Evolutionary conservation across 2,797 vertebrate genomes (phyloP), one percentile per base, ranked within the genome.

Genomic region (Bradypodion pumilum): DNA sequence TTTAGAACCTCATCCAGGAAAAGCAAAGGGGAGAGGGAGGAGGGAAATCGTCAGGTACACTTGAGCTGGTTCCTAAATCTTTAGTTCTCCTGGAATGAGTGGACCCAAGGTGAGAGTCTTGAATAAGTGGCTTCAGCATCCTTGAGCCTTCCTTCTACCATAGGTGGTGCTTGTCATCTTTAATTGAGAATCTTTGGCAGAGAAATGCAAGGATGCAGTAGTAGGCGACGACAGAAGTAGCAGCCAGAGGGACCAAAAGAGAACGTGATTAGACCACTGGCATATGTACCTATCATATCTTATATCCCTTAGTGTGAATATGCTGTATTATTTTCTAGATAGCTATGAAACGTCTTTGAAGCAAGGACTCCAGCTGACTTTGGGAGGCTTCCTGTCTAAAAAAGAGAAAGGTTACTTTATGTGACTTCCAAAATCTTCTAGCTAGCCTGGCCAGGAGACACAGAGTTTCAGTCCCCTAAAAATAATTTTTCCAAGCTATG

Each of bases 121-220:
- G 8, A 35, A 62, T 63, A 19, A 56, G 42, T 74, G 49, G 62
- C 68, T 4, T 0, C 42, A 10, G 42, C 25, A 60, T 69, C n/a
- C 0, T 0, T 62, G 15, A 7, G 23, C 60, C 32, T 37, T 66
- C 37, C 32, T 76, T 49, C 72, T 40, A 37, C 63, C 7, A 29
- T 86, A 44, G 56, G 63, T 56, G 65, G 15, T 40, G 21, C 65
- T 70, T 84, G 81, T 65, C 86, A 76, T 62, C 35, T 80, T 80
- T 75, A 80, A 76, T 75, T 70, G 65, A 70, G 77, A 80, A 29
- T 69, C 46, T n/a, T 63, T 75, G 12, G 40, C 37, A 56, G 32
- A 16, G 52, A 37, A 46, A 44, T 15, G 2, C 9, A 13, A 25
- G 44, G 37, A 29, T 46, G 29, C 25, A 42, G 56, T 23, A 74